phyloP scores from a whole-genome alignment of 2,113 vertebrate species.

The Nicator chloris region DNA sequence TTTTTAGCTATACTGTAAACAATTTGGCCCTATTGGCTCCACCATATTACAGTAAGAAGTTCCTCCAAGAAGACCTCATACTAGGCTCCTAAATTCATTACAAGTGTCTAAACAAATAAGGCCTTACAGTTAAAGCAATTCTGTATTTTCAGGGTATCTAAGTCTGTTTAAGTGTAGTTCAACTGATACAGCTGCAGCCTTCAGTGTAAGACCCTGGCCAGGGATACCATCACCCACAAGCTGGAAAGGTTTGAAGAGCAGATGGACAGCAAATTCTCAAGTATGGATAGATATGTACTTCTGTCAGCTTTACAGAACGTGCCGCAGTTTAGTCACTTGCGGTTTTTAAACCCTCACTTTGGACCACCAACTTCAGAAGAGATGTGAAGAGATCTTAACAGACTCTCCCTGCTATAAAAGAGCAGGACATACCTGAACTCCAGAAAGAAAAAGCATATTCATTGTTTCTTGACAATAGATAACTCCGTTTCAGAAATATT shows the following conservation, averaged over 20 bases:
- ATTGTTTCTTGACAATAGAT: not conserved
- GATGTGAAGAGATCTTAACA: not conserved
- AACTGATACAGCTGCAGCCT: not conserved
- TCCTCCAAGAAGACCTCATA: not conserved
- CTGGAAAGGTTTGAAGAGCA: not conserved
- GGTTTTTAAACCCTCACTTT: not conserved
- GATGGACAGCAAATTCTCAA: not conserved
- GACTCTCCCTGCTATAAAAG: not conserved
- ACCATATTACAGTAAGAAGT: not conserved
- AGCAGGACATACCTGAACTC: not conserved
- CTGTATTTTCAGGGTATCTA: not conserved
- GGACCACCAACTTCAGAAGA: not conserved
- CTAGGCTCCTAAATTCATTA: not conserved
- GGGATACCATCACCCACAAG: not conserved
- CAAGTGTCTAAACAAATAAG: not conserved
- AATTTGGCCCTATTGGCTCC: not conserved
- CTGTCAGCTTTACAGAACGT: not conserved
- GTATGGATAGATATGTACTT: not conserved
- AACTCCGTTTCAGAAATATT: not conserved
- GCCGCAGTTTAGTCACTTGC: not conserved
- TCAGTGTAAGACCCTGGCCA: not conserved
- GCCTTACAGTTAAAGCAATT: not conserved
- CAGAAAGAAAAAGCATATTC: not conserved
- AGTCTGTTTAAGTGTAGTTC: not conserved
- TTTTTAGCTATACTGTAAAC: not conserved